Base-by-base conservation (phyloP, 2,797 vertebrate species). In the Micromesistius poutassou region DNA sequence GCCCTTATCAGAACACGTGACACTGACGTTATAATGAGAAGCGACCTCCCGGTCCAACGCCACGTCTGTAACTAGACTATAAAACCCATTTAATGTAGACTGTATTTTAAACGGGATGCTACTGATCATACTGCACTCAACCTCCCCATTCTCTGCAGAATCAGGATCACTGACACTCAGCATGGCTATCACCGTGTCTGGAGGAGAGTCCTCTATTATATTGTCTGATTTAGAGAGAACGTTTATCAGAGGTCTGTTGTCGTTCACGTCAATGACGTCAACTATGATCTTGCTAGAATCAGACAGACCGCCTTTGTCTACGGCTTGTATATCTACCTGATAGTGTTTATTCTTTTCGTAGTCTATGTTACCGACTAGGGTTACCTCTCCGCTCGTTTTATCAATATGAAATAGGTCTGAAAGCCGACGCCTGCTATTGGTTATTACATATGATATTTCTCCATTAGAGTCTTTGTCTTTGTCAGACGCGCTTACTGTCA, bases 81-180 rank as follows among this genome's bases (percentile, higher is more conserved):
- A 62, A 25, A 62, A 62, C 6, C 55, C 55, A 62, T 84, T 84
- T 2, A 90, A 87, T 1, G 90, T 89, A 2, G 84, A 89, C 75
- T 82, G 88, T 77, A 93, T 84, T 0, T 28, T 78, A 79, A 94
- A 88, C 2, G 92, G 81, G 12, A 82, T 62, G 55, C 22, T 86
- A 19, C 86, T 85, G 74, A 31, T 81, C 0, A 88, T 8, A 8
- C 42, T 77, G 80, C 93, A 94, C 0, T 73, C 83, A 19, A 94
- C 85, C 3, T 75, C 22, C 19, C 91, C 89, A 68, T 93, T 93
- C 31, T 83, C 81, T 50, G 85, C 88, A 0, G 90, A 91, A 75
- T 94, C 93, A 4, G 74, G 75, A 78, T 94, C 93, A 55, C 89
- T 85, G 0, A 93, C 87, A 76, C 92, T 92, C 33, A 95, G 80